Conservation (phyloP, 1,140 invertebrate genomes). For the Bombus huntii region DNA sequence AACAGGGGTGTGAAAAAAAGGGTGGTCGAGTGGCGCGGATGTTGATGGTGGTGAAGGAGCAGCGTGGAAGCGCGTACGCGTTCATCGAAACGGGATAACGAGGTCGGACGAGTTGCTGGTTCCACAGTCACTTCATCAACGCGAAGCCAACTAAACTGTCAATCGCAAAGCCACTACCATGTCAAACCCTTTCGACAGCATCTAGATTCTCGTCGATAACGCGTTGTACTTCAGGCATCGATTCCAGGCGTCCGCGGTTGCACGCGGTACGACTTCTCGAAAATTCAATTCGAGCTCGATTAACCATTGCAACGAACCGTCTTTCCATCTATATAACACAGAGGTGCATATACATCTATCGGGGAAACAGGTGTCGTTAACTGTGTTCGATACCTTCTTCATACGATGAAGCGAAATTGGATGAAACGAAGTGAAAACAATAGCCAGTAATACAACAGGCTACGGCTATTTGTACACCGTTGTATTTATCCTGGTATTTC, state of each 20-base stretch:
- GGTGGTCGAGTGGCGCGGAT: neutral
- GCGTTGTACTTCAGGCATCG: slow-evolving; percentile 31
- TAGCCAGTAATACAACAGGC: too few species aligned
- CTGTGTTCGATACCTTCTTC: too few species aligned
- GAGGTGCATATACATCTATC: too few species aligned
- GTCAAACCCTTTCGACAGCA: slow-evolving; percentile 58
- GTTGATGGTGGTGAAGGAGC: slow-evolving; percentile 8
- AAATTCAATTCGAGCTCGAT: slow-evolving; percentile 11
- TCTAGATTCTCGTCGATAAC: slow-evolving; percentile 21
- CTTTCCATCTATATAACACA: neutral
- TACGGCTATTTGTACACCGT: too few species aligned
- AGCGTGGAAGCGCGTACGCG: slow-evolving; percentile 27
- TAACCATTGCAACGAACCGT: neutral
- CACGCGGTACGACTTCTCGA: neutral
- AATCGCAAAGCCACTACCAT: slow-evolving; percentile 56
- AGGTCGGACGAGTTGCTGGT: slow-evolving; percentile 50
- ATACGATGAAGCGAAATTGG: too few species aligned
- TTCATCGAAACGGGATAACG: slow-evolving; percentile 51
- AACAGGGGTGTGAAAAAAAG: neutral
- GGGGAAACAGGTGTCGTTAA: too few species aligned
- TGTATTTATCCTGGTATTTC: too few species aligned
- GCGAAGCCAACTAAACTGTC: slow-evolving; percentile 56
- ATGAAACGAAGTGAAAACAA: too few species aligned
- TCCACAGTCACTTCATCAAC: slow-evolving; percentile 52
- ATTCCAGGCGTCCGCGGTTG: neutral